Base-by-base conservation (phyloP, 2,888 invertebrate species). In the Conistra vaccinii region DNA sequence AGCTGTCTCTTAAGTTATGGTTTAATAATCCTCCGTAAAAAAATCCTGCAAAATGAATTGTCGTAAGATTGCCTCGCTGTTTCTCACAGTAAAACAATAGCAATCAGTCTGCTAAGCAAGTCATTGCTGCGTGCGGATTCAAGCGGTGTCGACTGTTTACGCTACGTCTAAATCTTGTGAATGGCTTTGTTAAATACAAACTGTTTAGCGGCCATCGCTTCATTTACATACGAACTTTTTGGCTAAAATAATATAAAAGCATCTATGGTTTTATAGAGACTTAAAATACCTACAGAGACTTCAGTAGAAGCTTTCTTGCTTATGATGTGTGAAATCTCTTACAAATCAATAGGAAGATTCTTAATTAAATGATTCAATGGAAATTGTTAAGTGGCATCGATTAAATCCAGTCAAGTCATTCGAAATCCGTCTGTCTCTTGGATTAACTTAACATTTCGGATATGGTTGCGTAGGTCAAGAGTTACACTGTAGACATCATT, bases 381-480 rank as follows among this genome's bases (percentile, higher is more conserved):
- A 42, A 29, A 69, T 67, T 45, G 42, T 45, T 42, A 61, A 71
- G 65, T 73, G 57, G n/a, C 26, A 69, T 39, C 66, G 60, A 70
- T 78, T 69, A 71, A 61, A 51, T 66, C 6, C 39, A 45, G n/a
- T 32, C 20, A 53, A 73, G 60, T 61, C 55, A 68, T 58, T 58
- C 45, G 20, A 74, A 71, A 78, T 62, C 29, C 17, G 53, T 26
- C 58, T 53, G 53, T 68, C 48, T 57, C 63, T 68, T 53, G 67
- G 58, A 70, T 74, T 67, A 69, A 65, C 58, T 60, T 70, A 73
- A 77, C 69, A 76, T 73, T 79, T 76, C 35, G 61, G 63, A 71
- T 76, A 76, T 69, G 61, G 53, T 69, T 68, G 71, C 77, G 73
- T 84, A 75, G 68, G 76, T 76, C 78, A 80, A 78, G 60, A 61